These are phyloP conservation scores for Aphrophora alni DNA, from an alignment of 2,888 invertebrate genomes.

Conservation along the genomic window DNA sequence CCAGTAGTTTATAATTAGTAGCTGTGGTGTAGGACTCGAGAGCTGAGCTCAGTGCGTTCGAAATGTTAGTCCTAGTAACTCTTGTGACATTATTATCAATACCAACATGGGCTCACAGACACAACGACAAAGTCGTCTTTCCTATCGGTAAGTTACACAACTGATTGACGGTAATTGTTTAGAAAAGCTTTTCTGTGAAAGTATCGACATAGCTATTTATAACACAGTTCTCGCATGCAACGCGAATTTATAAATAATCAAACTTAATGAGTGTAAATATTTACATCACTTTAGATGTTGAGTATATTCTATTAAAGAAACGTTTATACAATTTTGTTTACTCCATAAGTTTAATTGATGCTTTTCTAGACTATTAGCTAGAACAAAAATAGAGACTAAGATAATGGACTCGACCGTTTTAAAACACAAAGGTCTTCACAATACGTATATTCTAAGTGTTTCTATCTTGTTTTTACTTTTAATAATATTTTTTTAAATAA, in stretches of 20 bases:
- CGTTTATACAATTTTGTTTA: neutral
- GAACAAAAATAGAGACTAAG: neutral
- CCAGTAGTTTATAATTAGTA: neutral
- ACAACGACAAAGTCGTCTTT: neutral
- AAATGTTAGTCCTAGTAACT: neutral
- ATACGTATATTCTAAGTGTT: no score
- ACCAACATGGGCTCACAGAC: neutral
- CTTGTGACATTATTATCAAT: neutral
- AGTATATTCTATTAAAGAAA: neutral
- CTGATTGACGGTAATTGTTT: no score
- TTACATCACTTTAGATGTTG: neutral
- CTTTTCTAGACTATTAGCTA: neutral
- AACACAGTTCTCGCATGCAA: neutral
- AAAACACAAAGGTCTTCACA: no score
- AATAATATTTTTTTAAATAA: no score
- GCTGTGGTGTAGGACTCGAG: neutral
- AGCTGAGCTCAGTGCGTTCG: neutral
- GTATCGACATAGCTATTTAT: no score
- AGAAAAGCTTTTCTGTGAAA: no score
- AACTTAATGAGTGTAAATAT: neutral
- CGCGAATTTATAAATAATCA: neutral
- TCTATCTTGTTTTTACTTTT: no score
- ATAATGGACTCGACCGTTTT: constrained; percentile 2
- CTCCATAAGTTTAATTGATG: neutral
- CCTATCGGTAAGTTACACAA: neutral